phyloP scores from a whole-genome alignment of 2,888 invertebrate species.

The Lottia scabra region DNA sequence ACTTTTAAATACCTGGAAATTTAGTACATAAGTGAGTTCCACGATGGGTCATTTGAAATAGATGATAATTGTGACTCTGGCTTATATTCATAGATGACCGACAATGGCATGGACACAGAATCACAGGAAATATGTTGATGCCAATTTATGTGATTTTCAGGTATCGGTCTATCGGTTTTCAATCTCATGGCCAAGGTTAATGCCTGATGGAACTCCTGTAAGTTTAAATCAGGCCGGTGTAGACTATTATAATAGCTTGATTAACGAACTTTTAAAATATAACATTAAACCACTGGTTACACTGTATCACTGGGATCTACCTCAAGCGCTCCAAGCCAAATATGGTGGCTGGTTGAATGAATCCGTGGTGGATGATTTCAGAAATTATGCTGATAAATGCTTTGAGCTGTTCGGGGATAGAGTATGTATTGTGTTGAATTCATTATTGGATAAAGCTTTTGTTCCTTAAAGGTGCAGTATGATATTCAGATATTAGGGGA shows the following conservation, averaged over 20 bases:
- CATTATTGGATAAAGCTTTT: too few species aligned
- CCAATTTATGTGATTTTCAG: constrained; percentile 28
- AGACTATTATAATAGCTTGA: constrained; percentile 81
- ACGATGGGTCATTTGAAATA: too few species aligned
- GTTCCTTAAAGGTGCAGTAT: too few species aligned
- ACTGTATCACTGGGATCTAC: constrained; percentile 71
- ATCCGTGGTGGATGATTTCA: constrained; percentile 49
- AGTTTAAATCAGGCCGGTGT: constrained; percentile 78
- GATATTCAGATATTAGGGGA: too few species aligned
- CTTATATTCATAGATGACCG: too few species aligned
- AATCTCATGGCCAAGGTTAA: constrained; percentile 80
- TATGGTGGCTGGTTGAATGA: constrained; percentile 65
- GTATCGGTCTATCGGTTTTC: constrained; percentile 69
- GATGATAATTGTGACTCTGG: too few species aligned
- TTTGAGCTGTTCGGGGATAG: constrained; percentile 61
- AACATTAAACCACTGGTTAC: constrained; percentile 75
- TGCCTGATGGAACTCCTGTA: constrained; percentile 74
- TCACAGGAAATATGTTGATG: too few species aligned
- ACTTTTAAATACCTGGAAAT: too few species aligned
- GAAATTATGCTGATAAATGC: constrained; percentile 59
- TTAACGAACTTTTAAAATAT: constrained; percentile 76
- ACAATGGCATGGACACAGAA: too few species aligned
- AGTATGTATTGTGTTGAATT: constrained; percentile 30
- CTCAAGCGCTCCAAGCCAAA: constrained; percentile 62
- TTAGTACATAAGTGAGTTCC: too few species aligned